Evolutionary conservation across 2,797 vertebrate species (phyloP), one percentile per base, ranked within the genome.

Genomic region (Falco berigora): DNA sequence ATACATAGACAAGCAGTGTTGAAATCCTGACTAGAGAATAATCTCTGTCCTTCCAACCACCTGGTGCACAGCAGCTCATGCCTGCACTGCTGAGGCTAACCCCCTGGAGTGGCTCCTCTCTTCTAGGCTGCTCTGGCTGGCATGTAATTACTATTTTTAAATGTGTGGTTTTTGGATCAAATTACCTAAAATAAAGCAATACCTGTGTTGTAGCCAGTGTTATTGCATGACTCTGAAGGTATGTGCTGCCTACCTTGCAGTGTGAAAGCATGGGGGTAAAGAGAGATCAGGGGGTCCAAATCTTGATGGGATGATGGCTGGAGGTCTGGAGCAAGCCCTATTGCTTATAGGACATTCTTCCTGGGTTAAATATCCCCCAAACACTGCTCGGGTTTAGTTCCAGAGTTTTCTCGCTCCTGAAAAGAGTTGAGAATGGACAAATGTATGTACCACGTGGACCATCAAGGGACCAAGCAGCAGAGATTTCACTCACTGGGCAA

Each of bases 211-310:
- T 55, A 46, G 53, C 6, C 59, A 71, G n/a, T 5, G 4, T 63
- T 58, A 22, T 1, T 55, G 30, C n/a, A 14, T 5, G 9, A n/a
- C 15, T 40, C 27, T 40, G 64, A 76, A 80, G 38, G 15, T 21
- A 11, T 1, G 8, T 6, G 2, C 49, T 88, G 30, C 21, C n/a
- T 67, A 5, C 25, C 49, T 42, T n/a, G 25, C 0, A 6, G 8
- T 62, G 9, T 24, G 50, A 44, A 63, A 53, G 7, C 8, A 4
- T 4, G 20, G 1, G 11, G 11, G 10, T 46, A 27, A 84, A 34
- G 15, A 9, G 28, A n/a, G 10, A 49, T 74, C 30, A 34, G 24
- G 10, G 4, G 6, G 18, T 46, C 46, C 40, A 64, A 38, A 79
- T 18, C 38, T 44, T 44, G n/a, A 11, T 38, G n/a, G 44, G 13